These are phyloP conservation scores for Tragelaphus imberbis DNA, from an alignment of 2,113 vertebrate species.

Conservation along the genomic window DNA sequence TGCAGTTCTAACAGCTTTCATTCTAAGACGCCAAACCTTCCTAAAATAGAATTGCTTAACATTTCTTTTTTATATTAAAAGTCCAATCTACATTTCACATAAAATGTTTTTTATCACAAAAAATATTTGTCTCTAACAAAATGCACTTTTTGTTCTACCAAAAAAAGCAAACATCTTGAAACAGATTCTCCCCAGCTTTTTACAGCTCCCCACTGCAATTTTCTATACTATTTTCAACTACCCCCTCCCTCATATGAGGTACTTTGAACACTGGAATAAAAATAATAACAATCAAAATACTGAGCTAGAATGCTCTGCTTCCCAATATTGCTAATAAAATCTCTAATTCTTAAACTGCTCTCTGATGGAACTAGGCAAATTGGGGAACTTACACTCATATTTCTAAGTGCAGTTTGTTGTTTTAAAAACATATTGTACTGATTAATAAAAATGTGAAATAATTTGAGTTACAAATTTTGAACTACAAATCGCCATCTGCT, in stretches of 20 bases:
- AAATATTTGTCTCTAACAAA: conserved; percentile 74
- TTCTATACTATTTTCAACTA: conserved; percentile 53
- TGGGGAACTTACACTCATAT: conserved; percentile 66
- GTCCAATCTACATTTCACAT: conserved; percentile 66
- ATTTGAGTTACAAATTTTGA: conserved; percentile 82
- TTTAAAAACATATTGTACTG: conserved; percentile 84
- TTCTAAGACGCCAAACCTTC: conserved; percentile 75
- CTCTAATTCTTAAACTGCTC: conserved; percentile 63
- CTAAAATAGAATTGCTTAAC: conserved; percentile 73
- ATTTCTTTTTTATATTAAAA: conserved; percentile 74
- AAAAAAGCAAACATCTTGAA: conserved; percentile 59
- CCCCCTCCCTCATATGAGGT: conserved; percentile 54
- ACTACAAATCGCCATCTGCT: conserved; percentile 82
- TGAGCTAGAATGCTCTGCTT: conserved; percentile 46
- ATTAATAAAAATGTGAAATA: conserved; percentile 84
- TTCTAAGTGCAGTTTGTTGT: conserved; percentile 70
- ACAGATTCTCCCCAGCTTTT: conserved; percentile 59
- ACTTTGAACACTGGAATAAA: conserved; percentile 67
- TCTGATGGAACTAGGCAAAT: conserved; percentile 71
- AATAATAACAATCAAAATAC: conserved; percentile 62
- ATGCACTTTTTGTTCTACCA: conserved; percentile 66
- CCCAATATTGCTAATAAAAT: conserved; percentile 56
- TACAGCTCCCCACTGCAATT: background rate
- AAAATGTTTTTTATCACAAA: conserved; percentile 72
- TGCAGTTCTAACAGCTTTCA: conserved; percentile 77